A percentile compares a stretch with the other conserved stretches of the same genome.
Evolutionary conservation across 2,888 invertebrate species (phyloP).

Genomic region (Rambutsinella grinnellia): DNA sequence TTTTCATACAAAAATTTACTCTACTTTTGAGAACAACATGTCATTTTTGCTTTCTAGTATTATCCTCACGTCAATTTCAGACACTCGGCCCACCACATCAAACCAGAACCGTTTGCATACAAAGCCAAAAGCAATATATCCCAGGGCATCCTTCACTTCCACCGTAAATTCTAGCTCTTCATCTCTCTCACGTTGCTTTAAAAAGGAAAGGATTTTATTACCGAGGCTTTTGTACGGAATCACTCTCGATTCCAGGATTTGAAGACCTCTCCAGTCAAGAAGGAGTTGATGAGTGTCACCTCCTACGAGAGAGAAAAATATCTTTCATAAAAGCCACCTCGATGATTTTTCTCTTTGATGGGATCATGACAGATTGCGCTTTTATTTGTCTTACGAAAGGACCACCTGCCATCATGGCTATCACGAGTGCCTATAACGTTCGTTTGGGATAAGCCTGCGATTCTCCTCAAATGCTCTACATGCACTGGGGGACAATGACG

Average conservation of each 20-base stretch:
- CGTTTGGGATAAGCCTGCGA: not conserved
- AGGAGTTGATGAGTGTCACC: constrained; percentile 10
- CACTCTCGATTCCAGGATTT: constrained; percentile 7
- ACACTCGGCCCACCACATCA: not conserved
- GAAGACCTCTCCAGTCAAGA: not conserved
- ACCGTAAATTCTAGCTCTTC: constrained; percentile 15
- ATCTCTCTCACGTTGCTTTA: not conserved
- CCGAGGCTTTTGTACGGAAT: not conserved
- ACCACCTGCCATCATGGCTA: not conserved
- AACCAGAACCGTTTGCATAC: constrained; percentile 2
- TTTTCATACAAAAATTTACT: too few relatives aligned
- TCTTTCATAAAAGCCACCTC: too few relatives aligned
- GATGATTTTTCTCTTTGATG: too few relatives aligned
- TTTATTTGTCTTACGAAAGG: constrained; percentile 4
- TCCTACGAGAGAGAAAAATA: constrained; percentile 6
- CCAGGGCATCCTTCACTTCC: constrained; percentile 8
- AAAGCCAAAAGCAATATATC: not conserved
- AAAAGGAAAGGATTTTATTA: not conserved
- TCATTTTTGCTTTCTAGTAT: too few relatives aligned
- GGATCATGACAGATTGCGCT: not conserved
- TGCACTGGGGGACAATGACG: constrained; percentile 2
- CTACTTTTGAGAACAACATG: too few relatives aligned
- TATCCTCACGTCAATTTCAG: constrained; percentile 9
- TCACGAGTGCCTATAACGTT: not conserved
- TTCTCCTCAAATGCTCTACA: not conserved